phyloP scores from a whole-genome alignment of 2,113 vertebrate genomes.

The Malurus cyaneus region DNA sequence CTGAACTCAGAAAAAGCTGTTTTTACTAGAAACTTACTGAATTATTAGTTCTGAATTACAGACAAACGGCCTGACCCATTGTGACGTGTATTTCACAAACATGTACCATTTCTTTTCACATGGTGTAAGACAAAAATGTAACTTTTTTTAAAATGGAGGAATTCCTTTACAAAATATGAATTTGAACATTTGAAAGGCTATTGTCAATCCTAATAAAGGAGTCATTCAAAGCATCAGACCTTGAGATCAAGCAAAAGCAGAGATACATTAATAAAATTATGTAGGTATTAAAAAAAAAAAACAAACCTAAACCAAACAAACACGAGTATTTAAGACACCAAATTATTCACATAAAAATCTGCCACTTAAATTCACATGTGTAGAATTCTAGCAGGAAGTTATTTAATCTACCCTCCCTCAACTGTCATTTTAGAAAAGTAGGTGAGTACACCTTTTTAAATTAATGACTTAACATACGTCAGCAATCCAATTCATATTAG shows the following conservation, averaged over 20 bases:
- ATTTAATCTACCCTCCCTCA: background rate
- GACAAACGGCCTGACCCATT: background rate
- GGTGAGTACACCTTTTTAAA: background rate
- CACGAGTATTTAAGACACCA: background rate
- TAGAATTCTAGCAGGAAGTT: background rate
- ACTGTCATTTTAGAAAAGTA: background rate
- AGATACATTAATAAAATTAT: background rate
- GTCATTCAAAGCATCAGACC: background rate
- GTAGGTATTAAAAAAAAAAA: background rate
- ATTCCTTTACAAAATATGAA: background rate
- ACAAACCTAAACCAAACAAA: background rate
- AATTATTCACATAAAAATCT: background rate
- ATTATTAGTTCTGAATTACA: background rate
- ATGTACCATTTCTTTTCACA: background rate
- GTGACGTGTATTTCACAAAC: background rate
- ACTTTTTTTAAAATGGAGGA: background rate
- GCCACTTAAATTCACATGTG: background rate
- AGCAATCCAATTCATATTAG: background rate
- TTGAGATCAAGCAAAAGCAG: background rate
- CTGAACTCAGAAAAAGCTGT: background rate
- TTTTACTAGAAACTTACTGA: background rate
- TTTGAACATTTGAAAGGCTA: background rate
- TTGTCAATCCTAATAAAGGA: background rate
- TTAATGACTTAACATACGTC: background rate
- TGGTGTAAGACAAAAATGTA: background rate